These are phyloP conservation scores for Carollia perspicillata DNA, from an alignment of 2,113 vertebrate species.

Conservation along the genomic window DNA sequence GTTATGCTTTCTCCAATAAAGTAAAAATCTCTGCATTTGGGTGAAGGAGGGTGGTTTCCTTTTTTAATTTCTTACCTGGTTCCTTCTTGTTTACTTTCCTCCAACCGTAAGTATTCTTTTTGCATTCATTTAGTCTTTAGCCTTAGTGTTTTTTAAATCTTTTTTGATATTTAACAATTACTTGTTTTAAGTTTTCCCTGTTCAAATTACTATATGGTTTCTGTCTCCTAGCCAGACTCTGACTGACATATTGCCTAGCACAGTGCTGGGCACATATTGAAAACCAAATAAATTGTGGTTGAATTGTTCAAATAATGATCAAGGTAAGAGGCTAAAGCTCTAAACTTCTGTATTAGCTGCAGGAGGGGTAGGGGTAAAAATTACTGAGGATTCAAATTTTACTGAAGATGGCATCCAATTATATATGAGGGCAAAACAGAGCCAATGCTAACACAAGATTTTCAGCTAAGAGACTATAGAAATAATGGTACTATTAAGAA, in stretches of 20 bases:
- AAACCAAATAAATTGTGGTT: neutral
- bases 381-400: neutral
- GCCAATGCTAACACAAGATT: neutral
- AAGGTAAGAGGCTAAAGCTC: neutral
- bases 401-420: neutral
- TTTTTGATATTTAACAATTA: neutral
- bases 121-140: neutral
- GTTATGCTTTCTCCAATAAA: neutral
- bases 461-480: neutral
- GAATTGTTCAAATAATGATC: neutral
- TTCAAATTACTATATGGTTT: neutral
- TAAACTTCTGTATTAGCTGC: neutral
- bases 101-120: neutral
- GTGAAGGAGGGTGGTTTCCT: neutral
- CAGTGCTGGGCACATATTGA: neutral
- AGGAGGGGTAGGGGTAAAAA: neutral
- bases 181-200: neutral
- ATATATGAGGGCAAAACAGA: neutral
- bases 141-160: neutral
- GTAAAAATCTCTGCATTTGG: neutral
- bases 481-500: neutral
- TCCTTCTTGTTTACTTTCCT: neutral
- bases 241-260: neutral
- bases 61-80: neutral
- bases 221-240: neutral